phyloP scores from a whole-genome alignment of 2,797 vertebrate genomes.

The Sebastiscus tertius region DNA sequence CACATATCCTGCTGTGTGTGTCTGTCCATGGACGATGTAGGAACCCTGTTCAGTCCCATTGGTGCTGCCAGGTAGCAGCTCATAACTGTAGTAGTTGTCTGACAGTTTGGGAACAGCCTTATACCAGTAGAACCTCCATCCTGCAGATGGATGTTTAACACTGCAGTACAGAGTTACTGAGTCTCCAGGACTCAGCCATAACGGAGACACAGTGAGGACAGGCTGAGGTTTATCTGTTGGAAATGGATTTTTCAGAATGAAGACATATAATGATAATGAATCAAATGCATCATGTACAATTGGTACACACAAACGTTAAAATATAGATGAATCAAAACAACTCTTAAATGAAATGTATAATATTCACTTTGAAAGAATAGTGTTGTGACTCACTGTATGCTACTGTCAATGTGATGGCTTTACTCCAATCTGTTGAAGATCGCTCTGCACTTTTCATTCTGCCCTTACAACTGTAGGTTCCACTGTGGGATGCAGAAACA shows the following conservation, averaged over 20 bases:
- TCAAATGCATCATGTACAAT: too few relatives aligned
- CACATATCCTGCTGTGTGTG: slow-evolving; percentile 34
- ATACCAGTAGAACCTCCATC: slow-evolving; percentile 62
- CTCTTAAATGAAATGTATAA: too few relatives aligned
- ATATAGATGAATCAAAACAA: too few relatives aligned
- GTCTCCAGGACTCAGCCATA: slow-evolving; percentile 53
- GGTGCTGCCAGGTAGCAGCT: slow-evolving; percentile 27
- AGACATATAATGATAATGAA: too few relatives aligned
- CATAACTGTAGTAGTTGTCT: background rate
- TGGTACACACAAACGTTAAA: too few relatives aligned
- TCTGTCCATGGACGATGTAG: slow-evolving; percentile 25
- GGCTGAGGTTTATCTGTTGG: background rate
- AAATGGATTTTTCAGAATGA: background rate
- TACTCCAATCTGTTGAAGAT: too few relatives aligned
- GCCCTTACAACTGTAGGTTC: too few relatives aligned
- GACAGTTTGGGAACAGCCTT: background rate
- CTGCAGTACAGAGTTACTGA: slow-evolving; percentile 39
- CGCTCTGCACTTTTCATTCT: too few relatives aligned
- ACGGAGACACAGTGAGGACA: slow-evolving; percentile 46
- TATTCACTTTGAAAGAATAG: too few relatives aligned
- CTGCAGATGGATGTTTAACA: slow-evolving; percentile 16
- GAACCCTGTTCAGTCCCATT: slow-evolving; percentile 21
- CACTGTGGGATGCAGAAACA: too few relatives aligned
- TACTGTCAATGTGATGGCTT: too few relatives aligned
- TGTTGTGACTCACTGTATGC: too few relatives aligned